Evolutionary conservation across 1,140 invertebrate genomes (phyloP), one percentile per base, ranked within the genome.

Genomic region (honey bee (Apis mellifera)): DNA sequence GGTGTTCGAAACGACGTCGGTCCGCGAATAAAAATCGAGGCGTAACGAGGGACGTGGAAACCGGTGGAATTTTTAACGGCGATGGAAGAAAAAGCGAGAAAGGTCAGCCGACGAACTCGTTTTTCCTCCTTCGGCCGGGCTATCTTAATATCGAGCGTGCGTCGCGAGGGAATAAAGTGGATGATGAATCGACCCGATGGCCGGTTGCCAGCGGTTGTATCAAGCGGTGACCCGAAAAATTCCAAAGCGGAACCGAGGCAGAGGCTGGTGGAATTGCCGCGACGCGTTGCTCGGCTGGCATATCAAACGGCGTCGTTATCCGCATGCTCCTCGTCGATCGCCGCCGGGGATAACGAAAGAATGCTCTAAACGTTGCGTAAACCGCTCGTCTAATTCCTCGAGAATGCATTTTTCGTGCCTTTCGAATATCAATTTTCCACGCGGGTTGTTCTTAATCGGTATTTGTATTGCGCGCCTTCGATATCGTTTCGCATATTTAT

Each of bases 211-310:
- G 78, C 42, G 57, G 83, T 84, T 62, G 84, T 87, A 85, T 88
- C 84, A 86, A 89, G 88, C n/a, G n/a, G 86, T 84, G 89, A 90
- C 86, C 87, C 88, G 89, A 87, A 90, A 91, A 90, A 89, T 90
- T 89, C 79, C 82, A 32, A 79, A 85, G 84, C 71, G 66, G 73
- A 89, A 72, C 77, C 78, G 42, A n/a, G 64, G 70, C 32, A 42
- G 64, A 79, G 59, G 59, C 50, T 77, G 23, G 57, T 68, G 82
- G 32, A 79, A 84, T 64, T 26, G 81, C 48, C 42, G 59, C 82
- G 69, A 79, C 73, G 85, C 65, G 15, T 74, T 71, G 59, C 72
- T 82, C 82, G 85, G 55, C 77, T 86, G 82, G 81, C 86, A 77
- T 88, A 85, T 89, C 87, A 80, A 89, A 65, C 72, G 54, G 19